Percentiles rank a stretch among this genome's conserved stretches.
Conservation (phyloP, 2,113 vertebrate genomes). For the Dasypus novemcinctus region DNA sequence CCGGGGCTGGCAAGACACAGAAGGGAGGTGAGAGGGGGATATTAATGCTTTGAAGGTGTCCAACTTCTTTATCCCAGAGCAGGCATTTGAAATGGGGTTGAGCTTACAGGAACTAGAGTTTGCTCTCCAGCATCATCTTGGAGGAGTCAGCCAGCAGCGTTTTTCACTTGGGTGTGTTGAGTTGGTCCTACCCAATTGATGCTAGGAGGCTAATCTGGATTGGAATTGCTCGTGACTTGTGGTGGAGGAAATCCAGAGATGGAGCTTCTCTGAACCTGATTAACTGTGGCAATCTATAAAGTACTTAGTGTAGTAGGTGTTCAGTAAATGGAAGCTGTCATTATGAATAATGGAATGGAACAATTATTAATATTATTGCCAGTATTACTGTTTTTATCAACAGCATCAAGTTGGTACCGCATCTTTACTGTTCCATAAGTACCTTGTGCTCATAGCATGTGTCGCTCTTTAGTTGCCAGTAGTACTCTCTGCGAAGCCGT, state of each 20-base stretch:
- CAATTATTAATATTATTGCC: not conserved
- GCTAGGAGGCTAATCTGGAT: not conserved
- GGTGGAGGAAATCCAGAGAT: not conserved
- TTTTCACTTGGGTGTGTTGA: not conserved
- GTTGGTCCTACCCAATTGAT: not conserved
- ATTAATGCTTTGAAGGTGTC: not conserved
- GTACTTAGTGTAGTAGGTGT: not conserved
- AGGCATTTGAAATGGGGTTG: constrained; percentile 4
- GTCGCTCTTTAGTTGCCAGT: not conserved
- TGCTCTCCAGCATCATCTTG: not conserved
- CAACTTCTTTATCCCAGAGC: not conserved
- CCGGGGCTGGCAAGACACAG: not conserved
- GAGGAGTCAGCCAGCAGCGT: not conserved
- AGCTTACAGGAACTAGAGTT: not conserved
- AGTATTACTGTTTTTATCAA: not conserved
- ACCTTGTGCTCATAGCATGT: not conserved
- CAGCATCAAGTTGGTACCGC: not conserved
- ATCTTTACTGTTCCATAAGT: not conserved
- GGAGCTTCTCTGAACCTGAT: not conserved
- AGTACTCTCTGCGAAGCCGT: not conserved
- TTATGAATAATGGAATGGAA: not conserved
- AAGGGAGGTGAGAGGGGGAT: not conserved
- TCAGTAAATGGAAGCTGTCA: not conserved
- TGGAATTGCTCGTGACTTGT: not conserved
- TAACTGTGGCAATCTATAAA: not conserved